Conservation (phyloP, 35 echinoderm and acorn worm species). For the Lytechinus variegatus region DNA sequence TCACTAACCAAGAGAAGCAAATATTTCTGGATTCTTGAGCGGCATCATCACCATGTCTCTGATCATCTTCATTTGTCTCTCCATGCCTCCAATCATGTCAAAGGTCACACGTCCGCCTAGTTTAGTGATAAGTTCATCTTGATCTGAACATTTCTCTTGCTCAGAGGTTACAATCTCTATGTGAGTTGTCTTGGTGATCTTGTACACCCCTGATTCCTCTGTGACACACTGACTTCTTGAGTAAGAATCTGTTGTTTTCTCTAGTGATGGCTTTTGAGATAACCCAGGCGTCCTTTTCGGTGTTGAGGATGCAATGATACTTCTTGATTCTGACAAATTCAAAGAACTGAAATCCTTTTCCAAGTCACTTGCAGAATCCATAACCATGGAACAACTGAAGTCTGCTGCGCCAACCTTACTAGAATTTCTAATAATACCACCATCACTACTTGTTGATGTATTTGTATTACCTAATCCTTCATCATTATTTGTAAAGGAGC, state of each 20-base stretch:
- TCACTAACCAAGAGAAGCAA: conserved; percentile 83
- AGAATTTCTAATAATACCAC: neutral
- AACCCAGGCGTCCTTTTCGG: conserved; percentile 20
- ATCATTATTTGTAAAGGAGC: neutral
- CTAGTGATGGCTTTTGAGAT: neutral
- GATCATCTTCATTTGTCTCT: conserved; percentile 77
- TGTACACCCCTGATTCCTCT: conserved; percentile 50
- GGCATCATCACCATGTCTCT: conserved; percentile 81
- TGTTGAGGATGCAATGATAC: conserved; percentile 25
- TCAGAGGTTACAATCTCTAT: conserved; percentile 22
- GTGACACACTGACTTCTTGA: neutral
- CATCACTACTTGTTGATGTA: neutral
- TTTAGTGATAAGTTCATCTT: neutral
- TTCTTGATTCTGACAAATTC: conserved; percentile 5
- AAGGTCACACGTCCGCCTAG: conserved; percentile 52
- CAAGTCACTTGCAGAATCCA: conserved; percentile 35
- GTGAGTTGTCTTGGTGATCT: conserved; percentile 54
- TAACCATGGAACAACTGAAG: neutral
- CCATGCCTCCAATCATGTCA: conserved; percentile 88
- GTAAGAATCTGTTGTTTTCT: neutral
- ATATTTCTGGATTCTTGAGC: conserved; percentile 80
- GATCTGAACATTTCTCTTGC: neutral
- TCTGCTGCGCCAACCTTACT: neutral
- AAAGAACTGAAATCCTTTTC: conserved; percentile 24
- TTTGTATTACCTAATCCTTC: conserved; percentile 15